Base-by-base conservation (phyloP, 2,888 invertebrate genomes). In the Minunthozetes semirufus region DNA sequence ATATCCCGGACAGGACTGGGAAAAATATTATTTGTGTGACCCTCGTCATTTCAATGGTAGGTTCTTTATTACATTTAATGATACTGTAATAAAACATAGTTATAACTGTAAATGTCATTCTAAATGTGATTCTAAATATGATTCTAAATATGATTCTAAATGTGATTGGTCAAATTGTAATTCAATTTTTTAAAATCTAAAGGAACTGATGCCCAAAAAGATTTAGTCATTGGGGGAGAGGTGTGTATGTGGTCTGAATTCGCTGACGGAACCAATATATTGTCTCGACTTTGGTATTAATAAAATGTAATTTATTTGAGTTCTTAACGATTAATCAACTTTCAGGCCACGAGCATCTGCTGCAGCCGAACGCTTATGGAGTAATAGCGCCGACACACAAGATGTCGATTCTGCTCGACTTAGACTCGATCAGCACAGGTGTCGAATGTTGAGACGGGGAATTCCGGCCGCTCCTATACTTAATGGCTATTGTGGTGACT, bases 211-310 rank as follows among this genome's bases (percentile, higher is more conserved):
- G 76, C 75, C 25, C 78, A 80, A 72, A 79, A 78, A 74, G 72
- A 78, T 6, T 80, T 79, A 46, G 83, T 88, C 27, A 83, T 86
- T 84, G 93, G 95, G 0, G 95, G 95, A 0, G 94, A 94, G 82
- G 92, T 93, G 0, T 93, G 93, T 80, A 90, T 96, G 89, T 95
- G 94, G 94, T 88, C 88, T 2, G 94, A 95, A 83, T 89, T 88
- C 79, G 91, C 92, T 0, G 91, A 94, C 81, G 84, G 84, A 59
- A 86, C 86, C 25, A 88, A 88, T 80, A 80, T 87, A 27, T 83
- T 86, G 75, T 82, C 86, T 1, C 80, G 85, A 76, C 87, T 92
- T 11, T 95, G 94, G 90, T 76, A 74, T 72, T 13, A 33, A 46
- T 74, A 25, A 42, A n/a, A 22, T 33, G n/a, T 17, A n/a, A 27